Percentiles rank a stretch among this genome's conserved stretches.
These are phyloP conservation scores for Allygus modestus DNA, from an alignment of 2,888 invertebrate genomes.

Conservation along the genomic window DNA sequence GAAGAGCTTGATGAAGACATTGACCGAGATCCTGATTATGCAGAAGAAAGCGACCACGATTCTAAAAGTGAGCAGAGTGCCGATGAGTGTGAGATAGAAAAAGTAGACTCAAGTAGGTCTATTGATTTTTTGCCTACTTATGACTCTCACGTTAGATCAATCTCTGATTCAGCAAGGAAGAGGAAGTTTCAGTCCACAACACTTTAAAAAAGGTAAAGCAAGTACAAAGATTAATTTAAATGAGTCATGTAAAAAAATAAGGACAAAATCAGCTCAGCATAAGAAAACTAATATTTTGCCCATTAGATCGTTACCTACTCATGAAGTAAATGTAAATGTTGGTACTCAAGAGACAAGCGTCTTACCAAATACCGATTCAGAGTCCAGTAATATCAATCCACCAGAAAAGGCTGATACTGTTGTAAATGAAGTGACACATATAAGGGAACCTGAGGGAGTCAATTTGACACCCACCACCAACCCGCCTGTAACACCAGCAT, in stretches of 20 bases:
- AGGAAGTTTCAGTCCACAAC: slow-evolving; percentile 47
- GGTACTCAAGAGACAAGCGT: slow-evolving; percentile 37
- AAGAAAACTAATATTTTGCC: slow-evolving; percentile 39
- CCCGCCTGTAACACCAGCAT: slow-evolving; percentile 48
- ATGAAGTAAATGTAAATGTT: slow-evolving; percentile 34
- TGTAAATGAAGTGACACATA: slow-evolving; percentile 58
- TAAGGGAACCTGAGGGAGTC: slow-evolving; percentile 20
- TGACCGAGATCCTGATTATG: slow-evolving; percentile 49
- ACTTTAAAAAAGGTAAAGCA: slow-evolving; percentile 35
- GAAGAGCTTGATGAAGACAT: too few species aligned
- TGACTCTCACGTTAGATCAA: not conserved
- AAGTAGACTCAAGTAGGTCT: not conserved
- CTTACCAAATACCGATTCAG: slow-evolving; percentile 45
- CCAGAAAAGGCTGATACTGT: not conserved
- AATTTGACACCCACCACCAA: slow-evolving; percentile 41
- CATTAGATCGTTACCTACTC: slow-evolving; percentile 20
- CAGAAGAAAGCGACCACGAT: slow-evolving; percentile 45
- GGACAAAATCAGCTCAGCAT: slow-evolving; percentile 33
- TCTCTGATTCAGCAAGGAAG: slow-evolving; percentile 15
- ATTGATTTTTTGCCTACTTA: too few species aligned
- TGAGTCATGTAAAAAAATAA: slow-evolving; percentile 48
- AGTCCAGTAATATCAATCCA: slow-evolving; percentile 26
- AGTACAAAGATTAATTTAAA: slow-evolving; percentile 46
- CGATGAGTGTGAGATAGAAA: not conserved
- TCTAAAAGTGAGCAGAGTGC: slow-evolving; percentile 52